Evolutionary conservation across 2,797 vertebrate genomes (phyloP).

Genomic region (Carapus acus): DNA sequence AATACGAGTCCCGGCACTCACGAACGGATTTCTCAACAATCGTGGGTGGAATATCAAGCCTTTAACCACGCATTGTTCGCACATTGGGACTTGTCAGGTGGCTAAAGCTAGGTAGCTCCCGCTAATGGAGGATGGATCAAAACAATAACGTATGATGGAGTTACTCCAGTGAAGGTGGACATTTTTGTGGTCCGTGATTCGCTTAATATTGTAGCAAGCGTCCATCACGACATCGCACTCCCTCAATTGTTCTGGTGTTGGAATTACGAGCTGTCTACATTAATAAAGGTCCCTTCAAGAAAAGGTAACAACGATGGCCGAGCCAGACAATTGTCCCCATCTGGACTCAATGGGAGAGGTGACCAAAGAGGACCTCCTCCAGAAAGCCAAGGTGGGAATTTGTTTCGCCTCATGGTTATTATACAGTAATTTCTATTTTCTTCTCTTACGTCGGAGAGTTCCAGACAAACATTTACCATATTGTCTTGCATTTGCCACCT

Average conservation of each 20-base stretch:
- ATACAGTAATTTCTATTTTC: background rate
- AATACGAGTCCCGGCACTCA: slow-evolving; percentile 19
- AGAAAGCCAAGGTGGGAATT: slow-evolving; percentile 93
- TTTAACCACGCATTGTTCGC: slow-evolving; percentile 39
- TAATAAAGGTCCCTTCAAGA: slow-evolving; percentile 31
- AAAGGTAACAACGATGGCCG: slow-evolving; percentile 75
- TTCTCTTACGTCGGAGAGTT: slow-evolving; percentile 11
- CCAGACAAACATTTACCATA: background rate
- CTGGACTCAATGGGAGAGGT: slow-evolving; percentile 93
- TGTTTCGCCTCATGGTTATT: slow-evolving; percentile 21
- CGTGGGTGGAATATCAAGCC: slow-evolving; percentile 52
- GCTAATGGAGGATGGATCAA: background rate
- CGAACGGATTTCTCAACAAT: slow-evolving; percentile 22
- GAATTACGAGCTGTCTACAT: slow-evolving; percentile 14
- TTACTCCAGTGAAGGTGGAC: background rate
- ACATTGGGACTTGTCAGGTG: slow-evolving; percentile 1
- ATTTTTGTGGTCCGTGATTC: background rate
- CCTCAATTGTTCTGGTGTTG: slow-evolving; percentile 10
- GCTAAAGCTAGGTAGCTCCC: background rate
- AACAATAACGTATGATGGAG: background rate
- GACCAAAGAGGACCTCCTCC: slow-evolving; percentile 91
- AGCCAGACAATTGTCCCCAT: slow-evolving; percentile 85
- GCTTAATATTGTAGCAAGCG: slow-evolving; percentile 31
- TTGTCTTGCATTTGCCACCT: slow-evolving; percentile 4
- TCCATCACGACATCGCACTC: slow-evolving; percentile 30